These are phyloP conservation scores for Troides aeacus DNA, from an alignment of 2,888 invertebrate species.

Conservation along the genomic window DNA sequence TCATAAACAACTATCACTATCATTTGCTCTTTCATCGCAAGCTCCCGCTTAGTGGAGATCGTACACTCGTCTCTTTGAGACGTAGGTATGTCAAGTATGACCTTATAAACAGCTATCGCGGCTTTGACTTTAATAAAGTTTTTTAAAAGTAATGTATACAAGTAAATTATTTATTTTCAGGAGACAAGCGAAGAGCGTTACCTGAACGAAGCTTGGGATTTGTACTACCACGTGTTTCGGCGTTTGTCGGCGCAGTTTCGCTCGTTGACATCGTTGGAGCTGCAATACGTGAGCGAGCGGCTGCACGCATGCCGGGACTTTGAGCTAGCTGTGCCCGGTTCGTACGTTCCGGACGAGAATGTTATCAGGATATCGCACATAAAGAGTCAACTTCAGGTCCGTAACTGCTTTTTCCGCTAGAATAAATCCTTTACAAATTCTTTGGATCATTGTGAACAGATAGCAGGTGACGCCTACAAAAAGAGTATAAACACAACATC, in stretches of 20 bases:
- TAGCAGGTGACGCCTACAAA: too few relatives aligned
- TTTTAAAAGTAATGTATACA: too few relatives aligned
- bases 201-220: conserved; percentile 98
- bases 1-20: background rate
- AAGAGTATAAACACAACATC: too few relatives aligned
- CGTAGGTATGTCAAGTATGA: too few relatives aligned
- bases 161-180: conserved; percentile 36
- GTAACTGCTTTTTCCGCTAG: background rate
- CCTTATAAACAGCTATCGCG: too few relatives aligned
- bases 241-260: conserved; percentile 95
- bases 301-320: conserved; percentile 92
- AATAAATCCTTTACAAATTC: background rate
- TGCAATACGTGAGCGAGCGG: conserved; percentile 97
- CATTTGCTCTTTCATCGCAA: background rate
- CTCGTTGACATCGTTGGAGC: conserved; percentile 90
- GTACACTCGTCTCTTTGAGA: background rate
- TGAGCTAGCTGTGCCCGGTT: conserved; percentile 98
- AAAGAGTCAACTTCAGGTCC: conserved; percentile 91
- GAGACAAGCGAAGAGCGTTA: conserved; percentile 92
- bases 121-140: too few relatives aligned
- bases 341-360: conserved; percentile 95
- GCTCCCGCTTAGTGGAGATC: background rate
- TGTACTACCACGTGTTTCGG: conserved; percentile 98
- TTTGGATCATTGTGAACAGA: background rate
- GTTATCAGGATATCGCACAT: conserved; percentile 92